A percentile compares a stretch with the other conserved stretches of the same genome.
Evolutionary conservation across 2,797 vertebrate genomes (phyloP).

Genomic region (Cossypha caffra): DNA sequence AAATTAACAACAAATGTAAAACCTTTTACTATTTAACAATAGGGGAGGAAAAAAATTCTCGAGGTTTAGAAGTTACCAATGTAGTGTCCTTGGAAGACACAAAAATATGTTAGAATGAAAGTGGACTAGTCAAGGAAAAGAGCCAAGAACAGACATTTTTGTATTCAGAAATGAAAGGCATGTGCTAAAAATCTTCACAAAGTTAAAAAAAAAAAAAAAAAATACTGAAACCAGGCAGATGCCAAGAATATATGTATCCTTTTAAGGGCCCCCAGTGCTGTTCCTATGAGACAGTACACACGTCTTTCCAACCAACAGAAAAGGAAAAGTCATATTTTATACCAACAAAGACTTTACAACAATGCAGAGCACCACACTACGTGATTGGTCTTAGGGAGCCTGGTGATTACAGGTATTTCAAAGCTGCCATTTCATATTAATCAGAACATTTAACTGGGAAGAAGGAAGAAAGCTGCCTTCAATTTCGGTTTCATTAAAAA

Average conservation of each 20-base stretch:
- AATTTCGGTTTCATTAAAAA: neutral
- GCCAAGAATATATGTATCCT: neutral
- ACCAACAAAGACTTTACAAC: neutral
- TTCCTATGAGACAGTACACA: neutral
- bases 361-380: neutral
- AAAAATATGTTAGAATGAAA: neutral
- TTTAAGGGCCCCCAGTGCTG: neutral
- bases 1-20: neutral
- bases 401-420: neutral
- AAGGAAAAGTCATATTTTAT: neutral
- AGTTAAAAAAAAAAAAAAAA: neutral
- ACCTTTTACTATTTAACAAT: neutral
- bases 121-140: neutral
- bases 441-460: neutral
- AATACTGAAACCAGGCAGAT: neutral
- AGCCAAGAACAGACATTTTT: neutral
- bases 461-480: neutral
- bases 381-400: neutral
- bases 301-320: neutral
- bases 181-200: neutral
- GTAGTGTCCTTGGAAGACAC: neutral
- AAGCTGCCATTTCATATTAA: neutral
- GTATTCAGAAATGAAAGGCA: neutral
- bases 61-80: neutral
- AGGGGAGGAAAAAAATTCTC: too few species aligned